Evolutionary conservation across 2,888 invertebrate genomes (phyloP).

Genomic region (Xylota sylvarum): DNA sequence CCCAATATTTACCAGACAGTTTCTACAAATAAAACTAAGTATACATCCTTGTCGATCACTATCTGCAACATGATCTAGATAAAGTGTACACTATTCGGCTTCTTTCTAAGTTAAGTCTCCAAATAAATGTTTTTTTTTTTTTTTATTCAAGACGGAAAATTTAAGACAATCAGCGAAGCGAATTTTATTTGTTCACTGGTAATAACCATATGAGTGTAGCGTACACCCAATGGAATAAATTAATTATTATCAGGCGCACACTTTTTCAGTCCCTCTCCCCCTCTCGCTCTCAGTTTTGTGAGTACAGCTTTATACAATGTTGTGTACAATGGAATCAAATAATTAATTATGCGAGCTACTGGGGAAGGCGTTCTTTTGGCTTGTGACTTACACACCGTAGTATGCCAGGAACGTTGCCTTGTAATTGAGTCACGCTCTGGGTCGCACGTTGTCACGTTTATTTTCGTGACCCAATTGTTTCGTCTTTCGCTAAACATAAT

Average conservation of each 20-base stretch:
- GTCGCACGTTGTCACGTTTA: constrained; percentile 47
- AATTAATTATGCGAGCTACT: constrained; percentile 18
- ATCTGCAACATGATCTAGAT: background rate
- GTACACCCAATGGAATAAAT: constrained; percentile 4
- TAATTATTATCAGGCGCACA: constrained; percentile 1
- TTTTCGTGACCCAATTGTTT: constrained; percentile 49
- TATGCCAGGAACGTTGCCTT: constrained; percentile 4
- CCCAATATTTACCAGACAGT: background rate
- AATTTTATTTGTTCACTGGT: constrained; percentile 2
- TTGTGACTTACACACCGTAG: background rate
- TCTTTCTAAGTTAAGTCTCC: background rate
- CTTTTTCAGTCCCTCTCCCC: background rate
- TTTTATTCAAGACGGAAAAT: background rate
- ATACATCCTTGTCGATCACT: background rate
- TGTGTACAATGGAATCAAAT: background rate
- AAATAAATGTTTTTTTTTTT: background rate
- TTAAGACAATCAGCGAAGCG: background rate
- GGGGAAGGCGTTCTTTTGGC: background rate
- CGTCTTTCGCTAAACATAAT: background rate
- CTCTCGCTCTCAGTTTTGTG: background rate
- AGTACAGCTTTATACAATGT: too few species aligned
- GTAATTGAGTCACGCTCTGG: constrained; percentile 37
- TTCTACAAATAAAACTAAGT: background rate
- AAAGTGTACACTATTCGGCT: constrained; percentile 1
- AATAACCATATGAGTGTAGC: background rate